Conservation (phyloP, 1,140 invertebrate genomes). For the Eumeta japonica region DNA sequence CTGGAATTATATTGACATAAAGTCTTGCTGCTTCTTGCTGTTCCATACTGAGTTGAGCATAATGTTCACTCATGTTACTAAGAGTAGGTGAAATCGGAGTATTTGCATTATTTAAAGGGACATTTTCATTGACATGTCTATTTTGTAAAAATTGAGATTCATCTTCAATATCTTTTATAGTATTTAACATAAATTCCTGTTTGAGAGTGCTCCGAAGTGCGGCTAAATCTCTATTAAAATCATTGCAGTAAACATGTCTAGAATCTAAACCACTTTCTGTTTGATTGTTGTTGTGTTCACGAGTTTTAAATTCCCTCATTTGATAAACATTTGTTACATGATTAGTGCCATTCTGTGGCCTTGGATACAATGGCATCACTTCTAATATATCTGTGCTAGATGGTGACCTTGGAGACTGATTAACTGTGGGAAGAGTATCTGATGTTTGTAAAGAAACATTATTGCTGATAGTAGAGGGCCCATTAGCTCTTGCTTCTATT, state of each 20-base stretch:
- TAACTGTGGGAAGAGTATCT: too few species aligned
- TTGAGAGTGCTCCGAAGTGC: conserved; percentile 42
- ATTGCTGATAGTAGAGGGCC: conserved; percentile 18
- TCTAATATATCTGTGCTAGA: conserved; percentile 57
- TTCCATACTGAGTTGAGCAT: conserved; percentile 55
- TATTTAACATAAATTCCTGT: conserved; percentile 46
- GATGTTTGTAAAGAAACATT: conserved; percentile 25
- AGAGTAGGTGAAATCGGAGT: conserved; percentile 40
- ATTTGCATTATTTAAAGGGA: conserved; percentile 29
- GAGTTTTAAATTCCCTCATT: conserved; percentile 41
- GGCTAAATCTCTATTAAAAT: conserved; percentile 44
- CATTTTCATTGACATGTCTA: conserved; percentile 29
- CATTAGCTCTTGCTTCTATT: conserved; percentile 15
- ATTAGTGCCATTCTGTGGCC: conserved; percentile 29
- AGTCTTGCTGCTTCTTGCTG: conserved; percentile 51
- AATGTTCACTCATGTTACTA: conserved; percentile 50
- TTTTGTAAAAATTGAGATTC: conserved; percentile 35
- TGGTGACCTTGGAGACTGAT: conserved; percentile 53
- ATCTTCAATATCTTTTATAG: conserved; percentile 45
- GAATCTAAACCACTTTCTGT: conserved; percentile 27
- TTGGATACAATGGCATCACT: conserved; percentile 51
- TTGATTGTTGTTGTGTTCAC: conserved; percentile 56
- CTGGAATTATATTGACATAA: conserved; percentile 68
- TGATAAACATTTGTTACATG: conserved; percentile 56
- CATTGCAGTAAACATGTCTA: conserved; percentile 45